Conservation (phyloP, 1,140 invertebrate genomes). For the Drosophila grimshawi region DNA sequence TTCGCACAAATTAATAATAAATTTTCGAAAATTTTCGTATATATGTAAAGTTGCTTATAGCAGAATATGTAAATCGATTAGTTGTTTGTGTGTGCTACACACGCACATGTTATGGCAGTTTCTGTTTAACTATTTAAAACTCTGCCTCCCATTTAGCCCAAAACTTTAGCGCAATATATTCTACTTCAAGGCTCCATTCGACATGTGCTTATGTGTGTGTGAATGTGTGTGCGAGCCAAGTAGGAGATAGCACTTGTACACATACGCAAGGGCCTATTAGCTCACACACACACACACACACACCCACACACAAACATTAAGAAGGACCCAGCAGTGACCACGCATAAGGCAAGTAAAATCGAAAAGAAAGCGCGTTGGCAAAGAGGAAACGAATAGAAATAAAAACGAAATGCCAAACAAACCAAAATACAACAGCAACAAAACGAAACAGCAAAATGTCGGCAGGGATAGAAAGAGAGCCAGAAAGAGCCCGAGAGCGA, state of each 20-base stretch:
- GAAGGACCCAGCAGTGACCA: conserved; percentile 45
- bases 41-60: conserved; percentile 11
- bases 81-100: conserved; percentile 40
- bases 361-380: conserved; percentile 29
- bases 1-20: neutral
- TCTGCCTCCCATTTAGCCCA: conserved; percentile 50
- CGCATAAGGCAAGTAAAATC: conserved; percentile 50
- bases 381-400: conserved; percentile 66
- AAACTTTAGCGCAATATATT: conserved; percentile 75
- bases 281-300: conserved; percentile 50
- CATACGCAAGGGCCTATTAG: conserved; percentile 45
- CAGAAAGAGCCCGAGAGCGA: neutral
- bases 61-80: conserved; percentile 53
- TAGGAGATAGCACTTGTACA: conserved; percentile 27
- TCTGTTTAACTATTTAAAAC: conserved; percentile 69
- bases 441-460: conserved; percentile 33
- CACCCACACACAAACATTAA: conserved; percentile 8
- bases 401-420: conserved; percentile 74
- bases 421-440: conserved; percentile 40
- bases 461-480: neutral
- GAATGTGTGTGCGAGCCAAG: conserved; percentile 9
- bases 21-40: neutral
- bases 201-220: conserved; percentile 12
- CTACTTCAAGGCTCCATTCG: conserved; percentile 59
- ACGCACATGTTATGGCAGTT: conserved; percentile 3